These are phyloP conservation scores for Zeus faber DNA, from an alignment of 2,113 vertebrate species.

Conservation along the genomic window DNA sequence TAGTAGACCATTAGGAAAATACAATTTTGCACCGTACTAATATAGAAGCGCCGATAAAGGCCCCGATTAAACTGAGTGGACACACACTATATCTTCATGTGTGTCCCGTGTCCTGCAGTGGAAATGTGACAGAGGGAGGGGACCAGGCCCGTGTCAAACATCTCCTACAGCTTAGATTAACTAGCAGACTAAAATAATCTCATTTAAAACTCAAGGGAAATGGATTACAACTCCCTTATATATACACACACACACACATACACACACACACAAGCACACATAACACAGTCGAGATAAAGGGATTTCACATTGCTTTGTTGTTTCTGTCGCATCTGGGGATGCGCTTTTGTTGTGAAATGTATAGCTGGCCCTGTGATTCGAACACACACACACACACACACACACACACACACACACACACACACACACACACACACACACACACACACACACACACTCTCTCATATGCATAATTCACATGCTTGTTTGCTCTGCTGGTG, in stretches of 20 bases:
- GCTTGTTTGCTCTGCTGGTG: slow-evolving; percentile 88
- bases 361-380: too few species aligned
- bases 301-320: slow-evolving; percentile 15
- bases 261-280: slow-evolving; percentile 8
- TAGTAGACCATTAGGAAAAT: too few species aligned
- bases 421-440: slow-evolving; percentile 1
- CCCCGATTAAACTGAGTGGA: too few species aligned
- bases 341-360: slow-evolving; percentile 34
- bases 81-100: neutral
- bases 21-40: too few species aligned
- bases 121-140: neutral
- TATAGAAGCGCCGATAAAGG: too few species aligned
- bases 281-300: slow-evolving; percentile 20
- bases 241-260: neutral
- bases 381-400: slow-evolving; percentile 19
- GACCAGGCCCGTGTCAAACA: slow-evolving; percentile 10
- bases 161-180: slow-evolving; percentile 5
- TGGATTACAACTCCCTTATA: too few species aligned
- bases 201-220: slow-evolving; percentile 24
- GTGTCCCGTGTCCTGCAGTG: neutral
- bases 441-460: neutral
- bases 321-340: slow-evolving; percentile 36
- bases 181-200: slow-evolving; percentile 23
- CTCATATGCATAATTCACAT: neutral
- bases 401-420: neutral